Base-by-base conservation (phyloP, 2,113 vertebrate species). In the Tympanuchus pallidicinctus region DNA sequence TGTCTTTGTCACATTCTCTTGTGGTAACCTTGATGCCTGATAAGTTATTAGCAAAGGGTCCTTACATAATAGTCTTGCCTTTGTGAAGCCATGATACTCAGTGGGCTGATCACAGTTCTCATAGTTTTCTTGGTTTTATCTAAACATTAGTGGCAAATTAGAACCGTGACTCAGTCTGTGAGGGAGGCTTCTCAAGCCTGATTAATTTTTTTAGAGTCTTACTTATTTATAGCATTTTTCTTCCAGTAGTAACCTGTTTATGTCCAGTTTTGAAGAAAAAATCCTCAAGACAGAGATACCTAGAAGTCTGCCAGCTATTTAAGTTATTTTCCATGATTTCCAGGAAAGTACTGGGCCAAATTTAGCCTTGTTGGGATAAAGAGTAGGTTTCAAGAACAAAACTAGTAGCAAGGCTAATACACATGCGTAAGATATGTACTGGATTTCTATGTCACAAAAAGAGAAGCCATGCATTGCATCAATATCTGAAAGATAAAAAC, bases 1-100 rank as follows among this genome's bases (percentile, higher is more conserved):
- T 78, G 65, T 32, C 43, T 88, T 89, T 84, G n/a, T 70, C 82
- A 20, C 19, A 63, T 86, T 87, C 28, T 78, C 18, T 56, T 60
- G 20, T 64, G 19, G 52, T 72, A 91, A 94, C 70, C 40, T 45
- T 77, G 76, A 84, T 77, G 72, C 56, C 36, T 84, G 54, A 65
- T 66, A 47, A 88, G 89, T 91, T 95, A 85, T 80, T 80, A 84
- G 43, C 32, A 57, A 63, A 89, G 86, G 38, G 25, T 72, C 45
- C 42, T 93, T 91, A 93, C 69, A n/a, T 66, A 75, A 48, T 56
- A 52, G 54, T 22, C 34, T 13, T 71, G 25, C 24, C 25, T 93
- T 86, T 64, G 50, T 76, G 48, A 93, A 64, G 59, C 18, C 69
- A 57, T 0, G 2, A 60, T 45, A 67, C 24, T 76, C 69, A 63